Base-by-base conservation (phyloP, 2,888 invertebrate species). In the Steinernema hermaphroditum region DNA sequence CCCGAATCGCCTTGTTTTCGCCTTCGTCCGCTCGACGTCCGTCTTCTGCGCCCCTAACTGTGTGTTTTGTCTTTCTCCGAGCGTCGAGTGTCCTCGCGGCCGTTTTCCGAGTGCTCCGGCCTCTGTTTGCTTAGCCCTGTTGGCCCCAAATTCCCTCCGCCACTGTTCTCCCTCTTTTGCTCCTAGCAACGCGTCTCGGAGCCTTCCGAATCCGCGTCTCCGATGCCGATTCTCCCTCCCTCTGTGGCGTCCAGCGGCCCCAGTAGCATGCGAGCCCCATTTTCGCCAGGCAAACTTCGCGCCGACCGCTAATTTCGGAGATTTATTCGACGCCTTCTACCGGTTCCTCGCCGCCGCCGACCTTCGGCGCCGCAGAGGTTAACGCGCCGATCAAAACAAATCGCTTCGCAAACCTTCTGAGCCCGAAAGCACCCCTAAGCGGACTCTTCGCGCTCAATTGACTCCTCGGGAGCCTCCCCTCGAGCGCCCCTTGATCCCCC, bases 321-420 rank as follows among this genome's bases (percentile, higher is more conserved):
- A 14, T 29, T 62, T 62, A 62, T 32, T 62, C 32, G 22, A 16
- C 32, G 62, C 34, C 62, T 62, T 62, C 62, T 62, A 62, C 62
- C 62, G 62, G 62, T 62, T 62, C 27, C 16, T 41, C 54, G 27
- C 29, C 62, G 62, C 62, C 27, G 62, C 16, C 32, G 62, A 62
- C 62, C 62, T 62, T 12, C 6, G 37, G 37, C 46, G 22, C 22
- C 46, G 46, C 46, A n/a, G n/a, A n/a, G n/a, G n/a, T n/a, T n/a
- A 2, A 46, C 46, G 4, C 32, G 62, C 32, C 62, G 62, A 32
- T 62, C 62, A 62, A 62, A 62, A 62, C 62, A 62, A 62, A 62
- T 62, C 62, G 62, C 32, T 62, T 62, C 62, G 62, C 62, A 32
- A 54, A 54, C 54, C 54, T 54, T 54, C 27, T 54, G 27, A 54